Conservation (phyloP, 2,113 vertebrate genomes). For the Ceuthmochares aereus region DNA sequence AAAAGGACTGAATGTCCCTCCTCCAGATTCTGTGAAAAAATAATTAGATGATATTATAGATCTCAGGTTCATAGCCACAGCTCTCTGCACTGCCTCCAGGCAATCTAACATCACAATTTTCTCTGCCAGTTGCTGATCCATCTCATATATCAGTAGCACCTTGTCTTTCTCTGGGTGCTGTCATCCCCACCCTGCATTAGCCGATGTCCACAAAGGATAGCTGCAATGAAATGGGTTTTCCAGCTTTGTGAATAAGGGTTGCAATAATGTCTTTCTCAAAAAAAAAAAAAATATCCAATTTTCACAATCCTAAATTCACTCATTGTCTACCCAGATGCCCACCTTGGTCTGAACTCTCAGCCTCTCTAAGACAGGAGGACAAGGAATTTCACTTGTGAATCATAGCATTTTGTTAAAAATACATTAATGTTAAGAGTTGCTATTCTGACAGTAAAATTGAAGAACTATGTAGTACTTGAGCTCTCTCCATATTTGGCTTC, state of each 20-base stretch:
- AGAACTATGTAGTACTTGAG: not conserved
- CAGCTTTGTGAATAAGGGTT: not conserved
- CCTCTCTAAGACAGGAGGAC: not conserved
- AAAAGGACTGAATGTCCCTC: not conserved
- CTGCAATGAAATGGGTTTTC: not conserved
- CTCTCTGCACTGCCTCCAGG: not conserved
- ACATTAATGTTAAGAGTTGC: not conserved
- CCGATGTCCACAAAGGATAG: not conserved
- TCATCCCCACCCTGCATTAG: not conserved
- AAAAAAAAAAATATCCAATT: not conserved
- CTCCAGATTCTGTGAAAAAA: constrained; percentile 15
- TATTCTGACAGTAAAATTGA: not conserved
- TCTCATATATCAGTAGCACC: not conserved
- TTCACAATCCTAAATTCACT: not conserved
- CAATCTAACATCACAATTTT: not conserved
- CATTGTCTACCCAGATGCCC: not conserved
- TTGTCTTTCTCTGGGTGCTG: not conserved
- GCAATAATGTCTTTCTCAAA: not conserved
- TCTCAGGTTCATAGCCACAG: not conserved
- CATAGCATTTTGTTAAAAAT: not conserved
- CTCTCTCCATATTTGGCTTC: not conserved
- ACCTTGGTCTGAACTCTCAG: not conserved
- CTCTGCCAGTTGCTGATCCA: not conserved
- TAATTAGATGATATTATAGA: not conserved
- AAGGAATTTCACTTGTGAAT: not conserved